Conservation (phyloP, 2,113 vertebrate genomes). For the Pao palembangensis region DNA sequence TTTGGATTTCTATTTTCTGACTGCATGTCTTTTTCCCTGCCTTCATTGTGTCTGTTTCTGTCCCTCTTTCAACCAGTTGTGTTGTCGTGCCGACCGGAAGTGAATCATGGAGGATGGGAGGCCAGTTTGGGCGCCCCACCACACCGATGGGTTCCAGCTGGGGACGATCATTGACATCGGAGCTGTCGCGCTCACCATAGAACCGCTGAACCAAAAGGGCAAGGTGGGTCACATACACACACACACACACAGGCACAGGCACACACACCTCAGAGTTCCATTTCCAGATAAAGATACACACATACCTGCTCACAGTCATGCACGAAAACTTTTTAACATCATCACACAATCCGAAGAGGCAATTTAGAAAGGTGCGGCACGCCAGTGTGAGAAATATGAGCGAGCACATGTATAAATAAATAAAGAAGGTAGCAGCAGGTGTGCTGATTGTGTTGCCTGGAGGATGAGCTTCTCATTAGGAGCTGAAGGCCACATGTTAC, state of each 20-base stretch:
- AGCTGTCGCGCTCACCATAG: constrained; percentile 88
- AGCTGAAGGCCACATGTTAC: constrained; percentile 70
- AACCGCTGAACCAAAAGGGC: constrained; percentile 86
- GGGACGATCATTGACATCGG: constrained; percentile 95
- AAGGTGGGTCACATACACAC: constrained; percentile 79
- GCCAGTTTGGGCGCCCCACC: constrained; percentile 97
- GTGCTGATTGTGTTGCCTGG: constrained; percentile 67
- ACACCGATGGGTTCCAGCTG: constrained; percentile 95
- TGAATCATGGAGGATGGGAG: constrained; percentile 95
- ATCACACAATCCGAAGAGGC: background rate
- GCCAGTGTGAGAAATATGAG: constrained; percentile 59
- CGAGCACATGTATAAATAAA: constrained; percentile 72
- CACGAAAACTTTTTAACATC: no score
- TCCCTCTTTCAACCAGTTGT: constrained; percentile 31
- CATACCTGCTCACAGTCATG: no score
- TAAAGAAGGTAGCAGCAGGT: constrained; percentile 72
- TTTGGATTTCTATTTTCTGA: constrained; percentile 35
- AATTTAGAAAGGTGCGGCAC: constrained; percentile 44
- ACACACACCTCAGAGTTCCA: background rate
- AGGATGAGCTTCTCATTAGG: constrained; percentile 68
- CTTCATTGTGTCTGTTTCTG: background rate
- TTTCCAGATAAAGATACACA: no score
- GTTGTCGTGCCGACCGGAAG: constrained; percentile 48
- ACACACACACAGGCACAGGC: background rate
- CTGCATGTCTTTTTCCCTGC: background rate